phyloP scores from a whole-genome alignment of 2,888 invertebrate species.

The Drosophila nigricruria region DNA sequence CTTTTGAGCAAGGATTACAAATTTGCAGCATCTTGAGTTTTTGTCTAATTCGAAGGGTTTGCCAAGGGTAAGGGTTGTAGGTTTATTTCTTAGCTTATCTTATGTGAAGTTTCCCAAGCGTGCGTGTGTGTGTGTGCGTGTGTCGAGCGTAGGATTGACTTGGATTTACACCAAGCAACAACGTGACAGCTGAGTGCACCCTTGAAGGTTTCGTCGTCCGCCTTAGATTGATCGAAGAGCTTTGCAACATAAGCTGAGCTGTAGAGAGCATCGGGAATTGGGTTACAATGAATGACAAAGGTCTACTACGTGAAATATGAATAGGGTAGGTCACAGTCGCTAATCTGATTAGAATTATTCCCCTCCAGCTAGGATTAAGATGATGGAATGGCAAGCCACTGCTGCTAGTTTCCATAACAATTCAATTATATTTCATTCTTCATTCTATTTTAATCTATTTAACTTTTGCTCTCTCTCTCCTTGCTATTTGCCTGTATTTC shows the following conservation, averaged over 20 bases:
- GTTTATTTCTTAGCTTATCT: conserved; percentile 54
- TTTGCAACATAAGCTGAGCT: conserved; percentile 70
- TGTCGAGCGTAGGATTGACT: conserved; percentile 69
- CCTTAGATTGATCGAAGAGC: conserved; percentile 75
- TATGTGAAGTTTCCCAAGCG: conserved; percentile 32
- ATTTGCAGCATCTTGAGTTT: conserved; percentile 79
- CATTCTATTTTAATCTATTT: background rate
- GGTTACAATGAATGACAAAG: conserved; percentile 64
- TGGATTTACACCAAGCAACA: conserved; percentile 73
- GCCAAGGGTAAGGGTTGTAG: conserved; percentile 17
- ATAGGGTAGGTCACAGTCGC: conserved; percentile 72
- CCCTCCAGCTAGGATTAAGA: background rate
- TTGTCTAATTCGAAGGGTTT: conserved; percentile 71
- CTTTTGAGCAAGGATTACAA: conserved; percentile 76
- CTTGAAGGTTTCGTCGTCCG: conserved; percentile 61
- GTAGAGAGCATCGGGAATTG: conserved; percentile 29
- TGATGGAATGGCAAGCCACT: background rate
- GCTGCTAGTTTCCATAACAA: conserved; percentile 24
- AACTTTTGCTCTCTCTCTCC: background rate
- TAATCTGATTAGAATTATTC: conserved; percentile 51
- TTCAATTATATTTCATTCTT: conserved; percentile 12
- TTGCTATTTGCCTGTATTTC: background rate
- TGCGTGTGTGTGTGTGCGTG: conserved; percentile 35
- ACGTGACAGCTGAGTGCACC: conserved; percentile 75
- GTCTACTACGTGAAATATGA: conserved; percentile 72